Evolutionary conservation across 1,140 invertebrate genomes (phyloP).

Genomic region (Argopecten irradians): DNA sequence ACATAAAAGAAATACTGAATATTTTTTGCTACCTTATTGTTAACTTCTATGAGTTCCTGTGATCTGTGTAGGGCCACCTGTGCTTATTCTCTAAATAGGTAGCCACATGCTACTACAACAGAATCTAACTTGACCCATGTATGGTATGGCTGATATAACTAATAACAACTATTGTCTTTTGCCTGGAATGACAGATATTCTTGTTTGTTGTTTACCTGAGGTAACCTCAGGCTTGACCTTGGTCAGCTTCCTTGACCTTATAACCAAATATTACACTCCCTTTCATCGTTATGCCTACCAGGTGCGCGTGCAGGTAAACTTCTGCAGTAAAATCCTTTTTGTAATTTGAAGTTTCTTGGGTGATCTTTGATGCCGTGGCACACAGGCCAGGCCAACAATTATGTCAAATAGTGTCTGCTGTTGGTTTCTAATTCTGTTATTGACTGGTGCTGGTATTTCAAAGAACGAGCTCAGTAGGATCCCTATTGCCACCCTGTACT

Average conservation of each 20-base stretch:
- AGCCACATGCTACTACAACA: too few species aligned
- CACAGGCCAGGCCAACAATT: not conserved
- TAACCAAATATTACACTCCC: not conserved
- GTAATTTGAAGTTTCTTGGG: not conserved
- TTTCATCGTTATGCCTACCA: not conserved
- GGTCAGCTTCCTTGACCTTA: not conserved
- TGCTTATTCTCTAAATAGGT: too few species aligned
- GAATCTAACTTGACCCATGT: too few species aligned
- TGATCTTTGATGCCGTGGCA: not conserved
- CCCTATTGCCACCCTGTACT: not conserved
- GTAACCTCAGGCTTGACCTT: not conserved
- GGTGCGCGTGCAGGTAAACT: not conserved
- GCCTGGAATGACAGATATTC: too few species aligned
- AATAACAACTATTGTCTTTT: too few species aligned
- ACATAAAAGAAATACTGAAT: too few species aligned
- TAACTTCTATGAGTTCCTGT: too few species aligned
- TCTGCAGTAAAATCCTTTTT: not conserved
- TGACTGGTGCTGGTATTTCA: not conserved
- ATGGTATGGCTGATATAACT: too few species aligned
- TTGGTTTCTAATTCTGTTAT: not conserved
- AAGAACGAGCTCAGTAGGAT: not conserved
- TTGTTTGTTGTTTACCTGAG: too few species aligned
- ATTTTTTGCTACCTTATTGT: too few species aligned
- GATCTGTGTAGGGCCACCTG: too few species aligned
- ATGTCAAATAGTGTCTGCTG: not conserved